phyloP scores from a whole-genome alignment of 2,797 vertebrate genomes.

The Alauda arvensis region DNA sequence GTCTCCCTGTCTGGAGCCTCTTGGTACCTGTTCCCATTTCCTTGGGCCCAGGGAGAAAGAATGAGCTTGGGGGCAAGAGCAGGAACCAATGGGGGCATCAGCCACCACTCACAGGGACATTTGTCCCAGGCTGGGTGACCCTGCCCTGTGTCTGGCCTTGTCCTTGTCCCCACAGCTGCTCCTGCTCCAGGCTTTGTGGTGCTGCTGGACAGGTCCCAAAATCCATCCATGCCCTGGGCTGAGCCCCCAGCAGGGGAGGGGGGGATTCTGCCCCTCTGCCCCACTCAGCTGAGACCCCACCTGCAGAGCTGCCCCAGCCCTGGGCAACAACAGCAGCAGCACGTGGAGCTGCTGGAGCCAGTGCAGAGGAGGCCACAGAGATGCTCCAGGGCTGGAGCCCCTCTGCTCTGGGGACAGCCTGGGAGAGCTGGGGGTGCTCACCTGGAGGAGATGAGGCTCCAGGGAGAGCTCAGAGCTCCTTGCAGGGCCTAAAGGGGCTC shows the following conservation, averaged over 20 bases:
- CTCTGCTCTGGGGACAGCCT: background rate
- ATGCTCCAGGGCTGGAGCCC: background rate
- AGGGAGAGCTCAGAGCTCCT: background rate
- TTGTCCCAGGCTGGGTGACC: background rate
- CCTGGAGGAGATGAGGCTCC: background rate
- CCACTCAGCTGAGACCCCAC: background rate
- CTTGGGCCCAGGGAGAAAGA: background rate
- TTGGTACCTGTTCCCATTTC: accelerated
- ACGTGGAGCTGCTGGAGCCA: background rate
- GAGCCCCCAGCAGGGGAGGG: background rate
- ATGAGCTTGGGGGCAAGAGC: background rate
- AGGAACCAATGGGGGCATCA: accelerated
- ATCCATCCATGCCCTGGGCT: background rate
- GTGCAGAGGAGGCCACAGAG: background rate
- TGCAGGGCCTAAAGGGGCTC: background rate
- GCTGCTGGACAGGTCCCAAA: background rate
- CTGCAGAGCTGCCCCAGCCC: background rate
- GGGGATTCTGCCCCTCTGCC: background rate
- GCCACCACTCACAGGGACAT: accelerated
- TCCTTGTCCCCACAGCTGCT: background rate
- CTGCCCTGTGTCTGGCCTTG: background rate
- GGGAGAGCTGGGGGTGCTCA: background rate
- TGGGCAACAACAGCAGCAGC: background rate
- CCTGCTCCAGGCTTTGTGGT: background rate
- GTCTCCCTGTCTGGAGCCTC: background rate